Percentiles rank a stretch among this genome's conserved stretches.
Conservation (phyloP, 1,140 invertebrate species). For the Diorhabda elongata region DNA sequence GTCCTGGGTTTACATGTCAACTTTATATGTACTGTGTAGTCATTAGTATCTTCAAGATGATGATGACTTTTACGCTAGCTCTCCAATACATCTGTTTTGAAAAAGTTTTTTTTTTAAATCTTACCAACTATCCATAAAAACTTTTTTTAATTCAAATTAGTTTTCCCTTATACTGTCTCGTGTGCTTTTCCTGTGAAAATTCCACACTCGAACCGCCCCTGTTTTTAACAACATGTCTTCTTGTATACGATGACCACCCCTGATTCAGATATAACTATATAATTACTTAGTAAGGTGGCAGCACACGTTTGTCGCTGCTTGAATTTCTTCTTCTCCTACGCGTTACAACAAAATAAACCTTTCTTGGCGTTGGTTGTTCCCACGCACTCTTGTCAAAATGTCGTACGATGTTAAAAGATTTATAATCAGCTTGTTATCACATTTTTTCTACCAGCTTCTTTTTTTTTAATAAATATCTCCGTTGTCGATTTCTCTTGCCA, state of each 20-base stretch:
- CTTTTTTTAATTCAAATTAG: too few relatives aligned
- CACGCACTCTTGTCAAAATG: slow-evolving; percentile 22
- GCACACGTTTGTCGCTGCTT: slow-evolving; percentile 1
- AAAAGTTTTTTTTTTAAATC: too few relatives aligned
- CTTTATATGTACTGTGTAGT: too few relatives aligned
- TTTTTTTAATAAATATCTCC: not conserved
- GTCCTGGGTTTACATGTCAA: too few relatives aligned
- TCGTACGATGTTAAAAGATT: slow-evolving; percentile 20
- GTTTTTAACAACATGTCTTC: too few relatives aligned
- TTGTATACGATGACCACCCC: not conserved
- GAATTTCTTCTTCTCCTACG: not conserved
- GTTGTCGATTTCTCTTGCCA: not conserved
- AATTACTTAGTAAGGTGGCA: slow-evolving; percentile 1
- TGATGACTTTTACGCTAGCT: too few relatives aligned
- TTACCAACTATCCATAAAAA: too few relatives aligned
- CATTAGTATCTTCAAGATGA: too few relatives aligned
- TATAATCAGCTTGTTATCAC: slow-evolving; percentile 22
- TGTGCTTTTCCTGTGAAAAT: too few relatives aligned
- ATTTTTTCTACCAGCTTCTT: slow-evolving; percentile 14
- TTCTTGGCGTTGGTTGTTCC: slow-evolving; percentile 10
- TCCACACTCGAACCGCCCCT: too few relatives aligned
- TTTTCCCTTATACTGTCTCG: too few relatives aligned
- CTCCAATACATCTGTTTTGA: too few relatives aligned
- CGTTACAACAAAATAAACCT: not conserved
- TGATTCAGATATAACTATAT: not conserved